Conservation (phyloP, 2,888 invertebrate species). For the Euphydryas editha region DNA sequence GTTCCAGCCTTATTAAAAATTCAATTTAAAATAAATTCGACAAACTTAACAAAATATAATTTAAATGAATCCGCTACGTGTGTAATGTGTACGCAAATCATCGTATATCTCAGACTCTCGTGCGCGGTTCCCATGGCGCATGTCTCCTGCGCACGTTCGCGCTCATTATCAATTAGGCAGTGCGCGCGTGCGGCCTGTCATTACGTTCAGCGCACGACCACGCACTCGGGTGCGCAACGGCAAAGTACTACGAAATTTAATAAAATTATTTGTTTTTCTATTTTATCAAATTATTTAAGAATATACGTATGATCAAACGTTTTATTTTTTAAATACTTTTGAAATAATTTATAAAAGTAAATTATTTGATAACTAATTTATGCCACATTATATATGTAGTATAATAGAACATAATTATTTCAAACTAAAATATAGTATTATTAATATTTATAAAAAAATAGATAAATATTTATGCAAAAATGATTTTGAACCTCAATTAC, state of each 20-base stretch:
- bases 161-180: slow-evolving; percentile 80
- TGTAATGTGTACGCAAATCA: slow-evolving; percentile 28
- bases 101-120: slow-evolving; percentile 37
- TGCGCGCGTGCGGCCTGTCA: slow-evolving; percentile 80
- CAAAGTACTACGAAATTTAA: slow-evolving; percentile 1
- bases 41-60: background rate
- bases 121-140: slow-evolving; percentile 63
- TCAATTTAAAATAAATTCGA: too few species aligned
- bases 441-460: too few species aligned
- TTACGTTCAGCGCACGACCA: slow-evolving; percentile 65
- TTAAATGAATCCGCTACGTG: background rate
- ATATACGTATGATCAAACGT: too few species aligned
- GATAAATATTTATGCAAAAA: too few species aligned
- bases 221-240: slow-evolving; percentile 52
- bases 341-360: too few species aligned
- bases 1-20: too few species aligned
- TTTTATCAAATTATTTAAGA: background rate
- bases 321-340: too few species aligned
- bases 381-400: too few species aligned
- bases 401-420: too few species aligned
- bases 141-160: slow-evolving; percentile 68
- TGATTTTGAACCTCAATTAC: too few species aligned
- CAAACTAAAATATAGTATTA: too few species aligned
- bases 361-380: too few species aligned
- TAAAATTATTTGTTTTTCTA: background rate